These are phyloP conservation scores for Notarius lentiginosus DNA, from an alignment of 2,113 vertebrate genomes.

Conservation along the genomic window DNA sequence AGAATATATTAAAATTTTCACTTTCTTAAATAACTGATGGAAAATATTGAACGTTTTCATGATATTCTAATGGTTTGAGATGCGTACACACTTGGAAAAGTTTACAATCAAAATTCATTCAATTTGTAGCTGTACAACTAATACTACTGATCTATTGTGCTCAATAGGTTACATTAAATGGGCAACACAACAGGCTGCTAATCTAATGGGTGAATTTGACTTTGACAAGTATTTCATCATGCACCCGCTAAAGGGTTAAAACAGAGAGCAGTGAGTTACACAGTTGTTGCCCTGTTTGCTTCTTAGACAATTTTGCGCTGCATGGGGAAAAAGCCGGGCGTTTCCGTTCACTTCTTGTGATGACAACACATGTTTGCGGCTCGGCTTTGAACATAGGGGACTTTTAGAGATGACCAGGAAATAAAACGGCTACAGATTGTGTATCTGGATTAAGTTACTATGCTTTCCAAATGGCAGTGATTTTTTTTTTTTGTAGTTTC, in stretches of 20 bases:
- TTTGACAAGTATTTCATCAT: no score
- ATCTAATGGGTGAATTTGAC: not conserved
- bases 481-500: no score
- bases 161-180: not conserved
- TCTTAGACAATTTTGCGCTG: not conserved
- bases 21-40: no score
- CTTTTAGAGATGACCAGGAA: not conserved
- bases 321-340: not conserved
- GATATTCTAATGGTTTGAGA: no score
- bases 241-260: not conserved
- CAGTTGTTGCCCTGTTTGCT: slow-evolving; percentile 27
- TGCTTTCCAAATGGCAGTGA: not conserved
- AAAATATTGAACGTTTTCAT: no score
- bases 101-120: no score
- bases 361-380: not conserved
- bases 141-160: not conserved
- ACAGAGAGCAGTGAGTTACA: not conserved
- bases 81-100: no score
- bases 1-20: no score
- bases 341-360: slow-evolving; percentile 2
- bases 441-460: not conserved
- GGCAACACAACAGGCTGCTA: not conserved
- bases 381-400: not conserved
- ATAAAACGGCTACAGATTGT: not conserved
- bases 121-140: not conserved